Evolutionary conservation across 1,140 invertebrate genomes (phyloP).

Genomic region (Apis florea): DNA sequence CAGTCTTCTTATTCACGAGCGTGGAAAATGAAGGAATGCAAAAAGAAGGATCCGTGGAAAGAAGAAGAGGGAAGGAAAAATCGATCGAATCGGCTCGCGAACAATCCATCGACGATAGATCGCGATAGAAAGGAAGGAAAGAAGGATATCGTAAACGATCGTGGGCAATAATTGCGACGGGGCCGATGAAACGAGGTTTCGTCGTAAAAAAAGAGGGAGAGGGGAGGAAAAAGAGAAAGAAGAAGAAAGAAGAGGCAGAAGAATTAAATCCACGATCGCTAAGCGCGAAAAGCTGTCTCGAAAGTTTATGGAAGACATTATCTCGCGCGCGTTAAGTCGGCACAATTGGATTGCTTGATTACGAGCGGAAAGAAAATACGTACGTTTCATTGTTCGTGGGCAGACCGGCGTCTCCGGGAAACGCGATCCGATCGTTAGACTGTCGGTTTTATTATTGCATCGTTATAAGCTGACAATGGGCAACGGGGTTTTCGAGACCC

Average conservation of each 20-base stretch:
- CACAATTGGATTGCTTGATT: constrained; percentile 62
- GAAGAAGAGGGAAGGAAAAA: not conserved
- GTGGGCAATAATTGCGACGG: not conserved
- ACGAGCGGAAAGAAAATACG: constrained; percentile 63
- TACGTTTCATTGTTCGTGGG: constrained; percentile 61
- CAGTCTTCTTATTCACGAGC: constrained; percentile 20
- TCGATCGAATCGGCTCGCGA: not conserved
- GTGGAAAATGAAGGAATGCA: constrained; percentile 16
- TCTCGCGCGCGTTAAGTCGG: constrained; percentile 36
- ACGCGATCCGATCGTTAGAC: constrained; percentile 65
- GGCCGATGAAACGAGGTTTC: constrained; percentile 16
- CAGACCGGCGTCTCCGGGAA: constrained; percentile 60
- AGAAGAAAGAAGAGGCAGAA: not conserved
- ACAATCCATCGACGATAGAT: not conserved
- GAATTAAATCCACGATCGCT: constrained; percentile 35
- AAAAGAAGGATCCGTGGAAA: not conserved
- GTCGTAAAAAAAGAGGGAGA: constrained; percentile 1
- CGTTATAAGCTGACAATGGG: constrained; percentile 65
- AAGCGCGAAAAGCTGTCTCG: constrained; percentile 57
- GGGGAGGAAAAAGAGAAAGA: not conserved
- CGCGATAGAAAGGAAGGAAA: not conserved
- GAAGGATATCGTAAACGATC: not conserved
- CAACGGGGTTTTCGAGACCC: constrained; percentile 53
- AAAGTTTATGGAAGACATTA: constrained; percentile 58
- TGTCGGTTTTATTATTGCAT: constrained; percentile 65